Percentiles rank a stretch among this genome's conserved stretches.
Conservation (phyloP, 2,888 invertebrate genomes). For the Dasypogon diadema region DNA sequence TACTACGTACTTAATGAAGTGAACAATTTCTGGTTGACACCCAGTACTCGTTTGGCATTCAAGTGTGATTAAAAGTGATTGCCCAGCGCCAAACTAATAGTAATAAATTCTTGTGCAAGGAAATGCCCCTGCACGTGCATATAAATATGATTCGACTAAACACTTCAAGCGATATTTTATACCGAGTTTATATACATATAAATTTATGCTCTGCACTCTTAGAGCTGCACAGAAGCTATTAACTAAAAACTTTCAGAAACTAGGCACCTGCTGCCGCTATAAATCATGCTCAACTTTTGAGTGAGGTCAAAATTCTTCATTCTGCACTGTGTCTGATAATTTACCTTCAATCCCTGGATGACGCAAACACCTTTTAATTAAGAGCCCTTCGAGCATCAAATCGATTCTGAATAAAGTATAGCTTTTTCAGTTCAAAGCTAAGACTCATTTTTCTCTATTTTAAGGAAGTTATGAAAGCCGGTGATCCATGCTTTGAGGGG, state of each 20-base stretch:
- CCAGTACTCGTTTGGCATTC: background rate
- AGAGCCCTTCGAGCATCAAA: background rate
- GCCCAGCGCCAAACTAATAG: background rate
- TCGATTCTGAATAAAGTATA: background rate
- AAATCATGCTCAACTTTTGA: conserved; percentile 29
- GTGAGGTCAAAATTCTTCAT: conserved; percentile 28
- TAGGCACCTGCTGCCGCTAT: conserved; percentile 32
- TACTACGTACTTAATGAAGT: background rate
- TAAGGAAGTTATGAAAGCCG: too few species aligned
- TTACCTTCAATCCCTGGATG: background rate
- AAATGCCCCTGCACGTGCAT: conserved; percentile 9
- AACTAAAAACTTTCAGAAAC: conserved; percentile 1
- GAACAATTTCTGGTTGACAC: background rate
- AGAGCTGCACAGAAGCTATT: conserved; percentile 18
- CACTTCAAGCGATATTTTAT: background rate
- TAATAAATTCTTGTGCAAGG: conserved; percentile 19
- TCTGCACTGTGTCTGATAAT: conserved; percentile 14
- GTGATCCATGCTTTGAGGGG: too few species aligned
- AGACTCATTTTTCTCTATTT: too few species aligned
- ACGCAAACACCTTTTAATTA: background rate
- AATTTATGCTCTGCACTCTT: background rate
- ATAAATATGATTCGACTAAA: background rate
- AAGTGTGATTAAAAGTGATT: background rate
- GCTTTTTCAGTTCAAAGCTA: too few species aligned
- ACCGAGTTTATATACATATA: background rate